Evolutionary conservation across 1,140 invertebrate species (phyloP).

Genomic region (Pseudomyrmex sp.): DNA sequence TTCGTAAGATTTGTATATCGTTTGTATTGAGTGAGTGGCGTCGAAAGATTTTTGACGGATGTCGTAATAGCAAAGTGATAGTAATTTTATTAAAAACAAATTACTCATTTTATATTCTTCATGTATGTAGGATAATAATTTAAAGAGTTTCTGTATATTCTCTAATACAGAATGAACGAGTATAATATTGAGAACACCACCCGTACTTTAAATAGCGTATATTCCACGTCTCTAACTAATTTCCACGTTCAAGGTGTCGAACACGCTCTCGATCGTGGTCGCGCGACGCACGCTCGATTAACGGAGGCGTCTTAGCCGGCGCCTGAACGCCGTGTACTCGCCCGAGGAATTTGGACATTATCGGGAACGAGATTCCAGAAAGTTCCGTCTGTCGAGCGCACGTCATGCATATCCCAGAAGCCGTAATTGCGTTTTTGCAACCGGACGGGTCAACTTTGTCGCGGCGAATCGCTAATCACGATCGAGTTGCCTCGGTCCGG

Average conservation of each 20-base stretch:
- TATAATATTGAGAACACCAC: background rate
- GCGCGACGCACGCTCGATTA: background rate
- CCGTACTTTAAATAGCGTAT: background rate
- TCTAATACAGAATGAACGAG: background rate
- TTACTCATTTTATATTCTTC: background rate
- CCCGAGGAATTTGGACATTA: constrained; percentile 43
- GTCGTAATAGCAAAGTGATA: no score
- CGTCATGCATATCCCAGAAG: constrained; percentile 12
- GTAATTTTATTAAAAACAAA: background rate
- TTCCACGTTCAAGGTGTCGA: background rate
- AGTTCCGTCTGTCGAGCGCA: background rate
- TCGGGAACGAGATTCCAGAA: constrained; percentile 48
- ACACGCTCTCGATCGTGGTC: background rate
- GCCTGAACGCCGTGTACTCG: background rate
- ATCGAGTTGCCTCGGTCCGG: background rate
- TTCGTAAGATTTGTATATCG: background rate
- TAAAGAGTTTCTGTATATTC: background rate
- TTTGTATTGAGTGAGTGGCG: no score
- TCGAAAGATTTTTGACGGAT: no score
- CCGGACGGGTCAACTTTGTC: background rate
- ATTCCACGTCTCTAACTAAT: background rate
- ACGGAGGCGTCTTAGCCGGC: background rate
- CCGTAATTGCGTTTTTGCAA: constrained; percentile 41
- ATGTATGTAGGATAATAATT: no score
- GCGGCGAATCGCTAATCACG: constrained; percentile 28